Evolutionary conservation across 2,888 invertebrate genomes (phyloP), one percentile per base, ranked within the genome.

Genomic region (Tipula vernalis): DNA sequence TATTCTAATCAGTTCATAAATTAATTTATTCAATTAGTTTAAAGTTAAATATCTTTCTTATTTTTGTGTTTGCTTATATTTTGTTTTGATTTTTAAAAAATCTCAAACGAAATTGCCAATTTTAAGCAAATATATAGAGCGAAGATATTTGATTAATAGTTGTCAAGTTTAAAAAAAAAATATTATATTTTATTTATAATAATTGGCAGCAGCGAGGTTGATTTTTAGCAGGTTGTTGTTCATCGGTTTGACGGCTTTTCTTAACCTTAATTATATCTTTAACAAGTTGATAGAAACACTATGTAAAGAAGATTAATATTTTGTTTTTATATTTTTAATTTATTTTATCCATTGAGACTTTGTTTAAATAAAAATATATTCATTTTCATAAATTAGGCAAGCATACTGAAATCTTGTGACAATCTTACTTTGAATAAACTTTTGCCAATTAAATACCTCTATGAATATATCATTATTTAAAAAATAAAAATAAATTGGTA

Each of bases 261-360:
- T 92, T 92, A 89, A 91, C 91, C 89, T 91, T 90, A 90, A 91
- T 91, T 89, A 92, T 91, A 90, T 91, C 91, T 90, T 91, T 91
- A 91, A 92, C 91, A 89, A 92, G 90, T 90, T 92, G 92, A 89
- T 91, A 92, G 90, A 92, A 92, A 89, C 92, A 91, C 92, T 92
- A 88, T 12, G 87, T 87, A 83, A 86, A 71, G 86, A 86, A 87
- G 86, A 28, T 86, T 39, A 71, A 71, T 28, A 10, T 28, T 71
- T 18, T 71, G 10, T 71, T 71, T 71, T 71, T 71, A 71, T 5
- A 28, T 18, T 28, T 51, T 28, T 71, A 71, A 10, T 15, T 71
- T 28, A 13, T 71, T 28, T 28, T 28, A 18, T 28, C 18, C 12
- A 71, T 28, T 28, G 12, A 10, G 10, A 28, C 28, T 28, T 28